A percentile compares a stretch with the other conserved stretches of the same genome.
Conservation (phyloP, 2,113 vertebrate genomes). For the Emydura subglobosa region DNA sequence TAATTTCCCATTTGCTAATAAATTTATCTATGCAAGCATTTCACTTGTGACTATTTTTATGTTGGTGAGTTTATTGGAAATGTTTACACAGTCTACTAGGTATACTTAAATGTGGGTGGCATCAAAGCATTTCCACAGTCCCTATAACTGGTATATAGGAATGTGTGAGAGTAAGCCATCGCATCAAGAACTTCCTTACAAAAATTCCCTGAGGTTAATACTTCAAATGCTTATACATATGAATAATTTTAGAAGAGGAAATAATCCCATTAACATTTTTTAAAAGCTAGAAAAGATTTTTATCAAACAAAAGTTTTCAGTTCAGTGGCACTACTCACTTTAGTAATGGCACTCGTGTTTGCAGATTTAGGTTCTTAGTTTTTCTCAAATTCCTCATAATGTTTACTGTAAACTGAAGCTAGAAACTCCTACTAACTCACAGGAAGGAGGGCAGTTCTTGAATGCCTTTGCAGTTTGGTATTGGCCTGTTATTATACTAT, state of each 20-base stretch:
- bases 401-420: background rate
- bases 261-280: background rate
- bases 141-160: background rate
- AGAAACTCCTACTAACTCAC: background rate
- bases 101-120: background rate
- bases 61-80: accelerated
- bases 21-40: slow-evolving; percentile 53
- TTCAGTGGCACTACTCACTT: background rate
- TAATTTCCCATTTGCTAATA: slow-evolving; percentile 71
- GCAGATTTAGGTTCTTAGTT: background rate
- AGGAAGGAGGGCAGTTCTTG: background rate
- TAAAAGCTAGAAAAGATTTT: background rate
- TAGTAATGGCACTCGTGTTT: background rate
- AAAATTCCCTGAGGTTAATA: background rate
- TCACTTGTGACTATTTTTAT: background rate
- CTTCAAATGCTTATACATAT: background rate
- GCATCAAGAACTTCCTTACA: background rate
- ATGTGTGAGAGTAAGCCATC: background rate
- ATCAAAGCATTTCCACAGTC: background rate
- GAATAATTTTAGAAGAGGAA: background rate
- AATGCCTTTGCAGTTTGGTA: background rate
- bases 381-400: background rate
- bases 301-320: background rate
- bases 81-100: background rate
- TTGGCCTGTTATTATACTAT: background rate